A percentile compares a stretch with the other conserved stretches of the same genome.
These are phyloP conservation scores for Micoletzkya japonica DNA, from an alignment of 2,888 invertebrate species.

Conservation along the genomic window DNA sequence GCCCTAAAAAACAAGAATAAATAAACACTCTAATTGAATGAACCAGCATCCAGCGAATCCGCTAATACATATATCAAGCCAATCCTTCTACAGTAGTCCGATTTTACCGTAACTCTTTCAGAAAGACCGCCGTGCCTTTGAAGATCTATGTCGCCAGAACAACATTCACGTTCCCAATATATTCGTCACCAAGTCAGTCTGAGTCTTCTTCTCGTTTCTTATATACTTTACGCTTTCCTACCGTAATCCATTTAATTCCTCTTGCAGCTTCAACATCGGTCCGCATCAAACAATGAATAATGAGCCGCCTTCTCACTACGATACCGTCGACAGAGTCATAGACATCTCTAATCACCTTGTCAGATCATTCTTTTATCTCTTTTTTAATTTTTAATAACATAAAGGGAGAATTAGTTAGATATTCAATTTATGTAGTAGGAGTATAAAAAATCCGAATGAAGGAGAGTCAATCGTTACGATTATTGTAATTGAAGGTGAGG, in stretches of 20 bases:
- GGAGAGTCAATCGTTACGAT: too few relatives aligned
- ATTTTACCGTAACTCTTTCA: conserved; percentile 25
- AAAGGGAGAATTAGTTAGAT: too few relatives aligned
- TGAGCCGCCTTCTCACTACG: conserved; percentile 30
- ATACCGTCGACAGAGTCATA: conserved; percentile 33
- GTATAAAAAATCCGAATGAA: too few relatives aligned
- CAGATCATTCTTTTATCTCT: background rate
- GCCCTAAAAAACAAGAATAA: too few relatives aligned
- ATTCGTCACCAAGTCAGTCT: conserved; percentile 29
- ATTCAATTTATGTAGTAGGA: too few relatives aligned
- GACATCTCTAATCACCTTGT: conserved; percentile 29
- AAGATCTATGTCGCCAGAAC: background rate
- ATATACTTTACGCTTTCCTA: background rate
- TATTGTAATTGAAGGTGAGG: conserved; percentile 29
- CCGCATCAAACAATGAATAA: conserved; percentile 31
- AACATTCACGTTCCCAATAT: conserved; percentile 30
- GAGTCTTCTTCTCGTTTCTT: background rate
- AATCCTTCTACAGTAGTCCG: too few relatives aligned
- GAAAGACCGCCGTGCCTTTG: conserved; percentile 27
- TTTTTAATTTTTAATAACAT: background rate
- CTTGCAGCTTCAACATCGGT: conserved; percentile 30
- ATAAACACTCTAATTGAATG: too few relatives aligned
- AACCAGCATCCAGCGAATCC: too few relatives aligned
- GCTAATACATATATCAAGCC: too few relatives aligned
- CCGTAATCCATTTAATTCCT: conserved; percentile 5